Evolutionary conservation across 1,140 invertebrate genomes (phyloP).

Genomic region (Armadillidium nasatum): DNA sequence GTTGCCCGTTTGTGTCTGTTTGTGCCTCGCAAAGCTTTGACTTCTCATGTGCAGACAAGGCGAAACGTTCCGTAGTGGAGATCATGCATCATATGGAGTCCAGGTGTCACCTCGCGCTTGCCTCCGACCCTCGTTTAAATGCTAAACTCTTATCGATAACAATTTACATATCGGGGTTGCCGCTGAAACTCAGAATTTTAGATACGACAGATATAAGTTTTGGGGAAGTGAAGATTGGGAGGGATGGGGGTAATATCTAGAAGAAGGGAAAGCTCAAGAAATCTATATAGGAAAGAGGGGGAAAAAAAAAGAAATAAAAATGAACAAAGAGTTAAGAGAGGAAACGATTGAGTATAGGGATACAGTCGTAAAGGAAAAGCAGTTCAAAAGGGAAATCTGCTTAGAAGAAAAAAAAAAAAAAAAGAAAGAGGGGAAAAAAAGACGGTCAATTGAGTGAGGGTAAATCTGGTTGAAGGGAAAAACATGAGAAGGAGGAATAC

Average conservation of each 20-base stretch:
- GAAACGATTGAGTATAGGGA: slow-evolving; percentile 4
- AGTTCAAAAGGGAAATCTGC: background rate
- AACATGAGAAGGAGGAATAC: background rate
- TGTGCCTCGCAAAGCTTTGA: no score
- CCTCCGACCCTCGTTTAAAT: slow-evolving; percentile 40
- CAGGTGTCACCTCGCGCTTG: slow-evolving; percentile 39
- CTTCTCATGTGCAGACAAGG: background rate
- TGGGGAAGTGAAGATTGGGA: background rate
- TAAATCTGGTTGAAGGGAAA: background rate
- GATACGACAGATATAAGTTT: slow-evolving; percentile 7
- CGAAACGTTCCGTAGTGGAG: slow-evolving; percentile 17
- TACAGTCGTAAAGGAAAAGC: background rate
- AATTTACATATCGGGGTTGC: slow-evolving; percentile 49
- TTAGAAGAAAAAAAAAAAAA: background rate
- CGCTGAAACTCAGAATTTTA: slow-evolving; percentile 43
- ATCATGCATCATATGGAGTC: slow-evolving; percentile 41
- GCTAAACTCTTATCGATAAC: slow-evolving; percentile 42
- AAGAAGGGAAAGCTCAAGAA: slow-evolving; percentile 39
- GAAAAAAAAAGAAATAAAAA: slow-evolving; percentile 27
- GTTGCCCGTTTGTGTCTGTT: no score
- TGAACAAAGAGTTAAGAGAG: slow-evolving; percentile 20
- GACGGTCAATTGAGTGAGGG: slow-evolving; percentile 33
- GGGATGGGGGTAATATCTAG: slow-evolving; percentile 34
- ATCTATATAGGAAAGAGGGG: background rate
- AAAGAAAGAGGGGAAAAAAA: slow-evolving; percentile 31